phyloP scores from a whole-genome alignment of 2,888 invertebrate species.

The Cenopis cana region DNA sequence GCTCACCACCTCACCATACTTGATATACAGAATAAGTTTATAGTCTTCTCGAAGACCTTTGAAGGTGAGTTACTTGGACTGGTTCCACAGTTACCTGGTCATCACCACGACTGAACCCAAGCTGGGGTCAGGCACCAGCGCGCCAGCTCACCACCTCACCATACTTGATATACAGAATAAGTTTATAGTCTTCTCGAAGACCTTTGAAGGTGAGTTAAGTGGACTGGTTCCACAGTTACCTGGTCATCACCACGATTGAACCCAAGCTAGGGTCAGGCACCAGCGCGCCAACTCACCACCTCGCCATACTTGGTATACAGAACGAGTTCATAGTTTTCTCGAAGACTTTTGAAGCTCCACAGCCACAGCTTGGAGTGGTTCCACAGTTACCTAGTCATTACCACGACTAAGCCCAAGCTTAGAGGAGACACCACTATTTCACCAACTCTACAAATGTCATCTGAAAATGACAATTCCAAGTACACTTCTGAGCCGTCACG shows the following conservation, averaged over 20 bases:
- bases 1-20: slow-evolving; percentile 91
- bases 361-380: slow-evolving; percentile 87
- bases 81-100: slow-evolving; percentile 95
- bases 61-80: slow-evolving; percentile 55
- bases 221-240: slow-evolving; percentile 95
- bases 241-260: slow-evolving; percentile 89
- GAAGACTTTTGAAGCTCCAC: slow-evolving; percentile 87
- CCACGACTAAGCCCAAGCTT: slow-evolving; percentile 78
- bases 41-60: slow-evolving; percentile 93
- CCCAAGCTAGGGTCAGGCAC: slow-evolving; percentile 62
- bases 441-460: no score
- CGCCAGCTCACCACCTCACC: slow-evolving; percentile 86
- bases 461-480: no score
- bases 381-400: slow-evolving; percentile 93
- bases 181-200: slow-evolving; percentile 94
- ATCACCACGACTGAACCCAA: slow-evolving; percentile 86
- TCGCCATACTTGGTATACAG: slow-evolving; percentile 97
- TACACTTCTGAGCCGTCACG: no score
- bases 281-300: slow-evolving; percentile 71
- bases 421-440: slow-evolving; percentile 67
- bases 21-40: slow-evolving; percentile 97
- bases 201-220: slow-evolving; percentile 86
- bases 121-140: slow-evolving; percentile 62
- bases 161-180: slow-evolving; percentile 98
- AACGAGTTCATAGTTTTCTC: slow-evolving; percentile 97